Evolutionary conservation across 2,888 invertebrate genomes (phyloP), one percentile per base, ranked within the genome.

Genomic region (Melanophora roralis): DNA sequence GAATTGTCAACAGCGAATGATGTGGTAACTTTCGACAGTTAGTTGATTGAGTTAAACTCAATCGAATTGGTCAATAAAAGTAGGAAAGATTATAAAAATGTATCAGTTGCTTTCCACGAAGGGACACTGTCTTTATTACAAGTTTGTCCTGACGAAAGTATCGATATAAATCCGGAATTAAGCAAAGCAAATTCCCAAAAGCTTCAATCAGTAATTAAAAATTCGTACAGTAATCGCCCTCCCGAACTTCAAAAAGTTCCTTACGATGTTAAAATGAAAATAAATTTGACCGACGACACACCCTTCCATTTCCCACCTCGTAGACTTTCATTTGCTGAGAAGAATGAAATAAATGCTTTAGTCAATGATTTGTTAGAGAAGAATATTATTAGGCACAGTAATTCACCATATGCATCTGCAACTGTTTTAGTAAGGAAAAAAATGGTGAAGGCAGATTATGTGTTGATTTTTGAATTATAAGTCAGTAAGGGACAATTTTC

Each of bases 391-490:
- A 57, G 80, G 6, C 65, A 32, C 1, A 72, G 73, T 21, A 69
- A 81, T 47, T 82, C 6, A 6, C 78, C 82, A 6, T 82, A 79
- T 71, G 71, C 82, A 4, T 81, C 81, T 8, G 75, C 82, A 0
- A 81, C 82, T 16, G 82, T 83, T 2, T 51, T 83, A 11, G 77
- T 81, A 9, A 64, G 57, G 21, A 81, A 83, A 51, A 82, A 43
- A 74, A 59, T 38, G 75, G 65, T 7, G 82, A 82, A 34, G 51
- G 57, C n/a, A 51, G 82, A 49, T n/a, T 83, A 12, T 78, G 73
- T 55, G 27, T 83, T 16, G 81, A 5, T 27, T 19, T 8, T 36
- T 83, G 3, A 83, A 82, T 76, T 74, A 79, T 53, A 40, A 69
- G 45, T 32, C 60, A 12, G 27, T 60, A 2, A 43, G 45, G 2